Evolutionary conservation across 2,888 invertebrate species (phyloP).

Genomic region (Netelia fuscicornis): DNA sequence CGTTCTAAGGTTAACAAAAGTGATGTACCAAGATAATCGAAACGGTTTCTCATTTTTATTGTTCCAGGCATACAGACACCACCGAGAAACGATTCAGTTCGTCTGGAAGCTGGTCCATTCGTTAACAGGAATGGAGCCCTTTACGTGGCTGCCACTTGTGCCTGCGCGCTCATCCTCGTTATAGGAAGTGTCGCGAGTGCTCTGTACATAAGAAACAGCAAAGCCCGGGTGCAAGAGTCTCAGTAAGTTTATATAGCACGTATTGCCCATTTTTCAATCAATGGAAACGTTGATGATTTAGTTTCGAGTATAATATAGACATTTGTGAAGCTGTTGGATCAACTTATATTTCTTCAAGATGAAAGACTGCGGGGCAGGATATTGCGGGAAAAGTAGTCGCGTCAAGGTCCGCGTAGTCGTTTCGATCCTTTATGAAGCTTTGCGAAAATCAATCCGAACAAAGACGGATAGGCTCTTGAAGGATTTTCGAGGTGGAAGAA

Average conservation of each 20-base stretch:
- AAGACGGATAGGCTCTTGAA: constrained; percentile 49
- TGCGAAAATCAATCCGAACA: constrained; percentile 69
- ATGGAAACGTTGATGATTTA: not conserved
- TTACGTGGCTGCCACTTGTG: constrained; percentile 93
- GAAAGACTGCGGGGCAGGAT: constrained; percentile 13
- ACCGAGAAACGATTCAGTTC: constrained; percentile 90
- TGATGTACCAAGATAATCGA: not conserved
- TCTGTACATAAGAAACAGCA: constrained; percentile 89
- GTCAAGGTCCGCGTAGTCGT: constrained; percentile 1
- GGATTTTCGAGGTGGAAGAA: constrained; percentile 34
- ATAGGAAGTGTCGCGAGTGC: constrained; percentile 90
- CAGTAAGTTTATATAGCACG: constrained; percentile 86
- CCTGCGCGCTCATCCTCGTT: constrained; percentile 89
- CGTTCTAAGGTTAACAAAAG: no score
- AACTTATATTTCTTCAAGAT: constrained; percentile 21
- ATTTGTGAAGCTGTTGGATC: not conserved
- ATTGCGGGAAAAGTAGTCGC: constrained; percentile 15
- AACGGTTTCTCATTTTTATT: constrained; percentile 11
- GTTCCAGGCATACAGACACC: constrained; percentile 85
- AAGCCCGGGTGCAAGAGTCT: constrained; percentile 89
- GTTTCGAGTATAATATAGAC: not conserved
- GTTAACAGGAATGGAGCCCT: constrained; percentile 89
- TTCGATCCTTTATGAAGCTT: constrained; percentile 19
- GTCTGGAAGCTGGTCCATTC: constrained; percentile 89
- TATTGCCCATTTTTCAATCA: not conserved